phyloP scores from a whole-genome alignment of 2,113 vertebrate genomes.

The Xyliphius kryptos region DNA sequence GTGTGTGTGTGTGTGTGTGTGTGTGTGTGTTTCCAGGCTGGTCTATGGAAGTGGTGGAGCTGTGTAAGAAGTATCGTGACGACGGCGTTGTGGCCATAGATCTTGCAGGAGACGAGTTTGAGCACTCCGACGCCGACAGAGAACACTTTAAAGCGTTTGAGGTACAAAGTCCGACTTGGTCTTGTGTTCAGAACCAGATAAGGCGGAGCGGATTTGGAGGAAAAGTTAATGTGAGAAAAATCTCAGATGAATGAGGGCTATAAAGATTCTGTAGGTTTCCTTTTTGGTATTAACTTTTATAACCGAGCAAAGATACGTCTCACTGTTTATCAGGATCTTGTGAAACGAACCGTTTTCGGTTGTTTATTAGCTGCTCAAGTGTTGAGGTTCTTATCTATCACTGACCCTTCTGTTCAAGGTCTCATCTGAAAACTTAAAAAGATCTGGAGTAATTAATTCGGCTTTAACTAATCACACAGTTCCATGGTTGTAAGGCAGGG shows the following conservation, averaged over 20 bases:
- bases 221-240: neutral
- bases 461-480: too few species aligned
- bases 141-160: slow-evolving; percentile 75
- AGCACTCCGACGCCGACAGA: slow-evolving; percentile 47
- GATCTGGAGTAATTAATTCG: neutral
- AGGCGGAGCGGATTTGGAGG: neutral
- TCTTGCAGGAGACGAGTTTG: slow-evolving; percentile 84
- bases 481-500: too few species aligned
- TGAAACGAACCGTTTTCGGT: neutral
- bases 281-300: slow-evolving; percentile 5
- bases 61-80: slow-evolving; percentile 84
- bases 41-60: slow-evolving; percentile 79
- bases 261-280: slow-evolving; percentile 8
- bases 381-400: slow-evolving; percentile 17
- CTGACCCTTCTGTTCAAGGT: slow-evolving; percentile 2
- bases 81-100: slow-evolving; percentile 84
- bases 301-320: slow-evolving; percentile 23
- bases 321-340: slow-evolving; percentile 29
- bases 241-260: neutral
- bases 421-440: neutral
- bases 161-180: slow-evolving; percentile 53
- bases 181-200: too few species aligned
- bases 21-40: slow-evolving; percentile 66
- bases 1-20: too few species aligned
- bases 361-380: too few species aligned